Percentiles rank a stretch among this genome's conserved stretches.
phyloP scores from a whole-genome alignment of 2,797 vertebrate species.

The Pangasius krempfi region DNA sequence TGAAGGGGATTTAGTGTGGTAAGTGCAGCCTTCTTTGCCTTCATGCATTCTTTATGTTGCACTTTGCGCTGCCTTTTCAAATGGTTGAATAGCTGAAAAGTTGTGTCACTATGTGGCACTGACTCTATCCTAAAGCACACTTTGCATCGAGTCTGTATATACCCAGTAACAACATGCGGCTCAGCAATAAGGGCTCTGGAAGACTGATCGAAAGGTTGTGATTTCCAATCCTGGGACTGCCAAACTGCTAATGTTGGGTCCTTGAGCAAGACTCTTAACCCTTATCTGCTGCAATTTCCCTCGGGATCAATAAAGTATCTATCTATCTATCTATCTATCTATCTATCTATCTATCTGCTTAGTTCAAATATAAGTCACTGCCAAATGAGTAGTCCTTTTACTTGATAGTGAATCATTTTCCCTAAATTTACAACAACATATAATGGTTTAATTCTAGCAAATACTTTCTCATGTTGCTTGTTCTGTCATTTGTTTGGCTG shows the following conservation, averaged over 20 bases:
- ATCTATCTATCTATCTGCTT: not conserved
- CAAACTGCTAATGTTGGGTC: not conserved
- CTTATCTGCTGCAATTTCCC: not conserved
- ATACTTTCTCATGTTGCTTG: not conserved
- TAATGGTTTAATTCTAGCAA: not conserved
- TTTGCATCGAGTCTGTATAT: too few species aligned
- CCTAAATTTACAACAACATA: too few species aligned
- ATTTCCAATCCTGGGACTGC: not conserved
- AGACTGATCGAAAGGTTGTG: not conserved
- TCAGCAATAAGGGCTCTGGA: not conserved
- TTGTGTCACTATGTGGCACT: not conserved
- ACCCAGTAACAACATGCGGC: not conserved
- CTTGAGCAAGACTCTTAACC: not conserved
- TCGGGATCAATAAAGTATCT: not conserved
- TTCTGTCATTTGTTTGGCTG: not conserved
- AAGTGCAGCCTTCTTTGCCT: not conserved
- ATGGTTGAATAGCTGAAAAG: not conserved
- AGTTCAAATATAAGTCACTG: not conserved
- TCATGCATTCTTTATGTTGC: slow-evolving; percentile 13
- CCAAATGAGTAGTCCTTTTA: not conserved
- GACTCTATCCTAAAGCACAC: not conserved
- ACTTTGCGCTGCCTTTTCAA: not conserved
- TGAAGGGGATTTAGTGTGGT: not conserved
- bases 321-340: not conserved
- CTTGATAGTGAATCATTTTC: not conserved